Evolutionary conservation across 2,797 vertebrate genomes (phyloP), one percentile per base, ranked within the genome.

Genomic region (Neomorphus geoffroyi): DNA sequence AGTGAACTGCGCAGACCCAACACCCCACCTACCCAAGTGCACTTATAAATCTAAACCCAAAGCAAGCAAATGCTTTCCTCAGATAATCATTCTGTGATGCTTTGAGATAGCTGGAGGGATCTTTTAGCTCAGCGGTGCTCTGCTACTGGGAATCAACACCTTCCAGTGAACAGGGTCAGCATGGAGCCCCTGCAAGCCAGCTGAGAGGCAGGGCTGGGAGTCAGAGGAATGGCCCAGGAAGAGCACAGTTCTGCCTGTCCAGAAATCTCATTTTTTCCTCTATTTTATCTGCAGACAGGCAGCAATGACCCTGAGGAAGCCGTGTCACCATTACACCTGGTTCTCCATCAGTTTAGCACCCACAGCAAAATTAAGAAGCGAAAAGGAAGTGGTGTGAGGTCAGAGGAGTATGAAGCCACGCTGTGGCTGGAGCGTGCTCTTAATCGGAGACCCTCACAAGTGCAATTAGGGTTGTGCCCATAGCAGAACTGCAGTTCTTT

Each of bases 341-440:
- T 32, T 88, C 82, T 84, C 70, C 62, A 56, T n/a, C 48, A 22
- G 0, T 64, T 74, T 50, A 93, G 41, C 56, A 86, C 24, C 56
- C 64, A 37, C 0, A 81, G 27, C 46, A 90, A 92, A 61, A 84
- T 33, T 23, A 72, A 33, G 66, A n/a, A 4, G 26, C 60, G 39
- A 60, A 50, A 64, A 90, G 48, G 58, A 88, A 62, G 72, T 0
- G 9, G 39, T 27, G 28, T 26, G 64, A 82, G 61, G 61, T n/a
- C 4, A 2, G 69, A 39, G 50, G 30, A 65, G 26, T 5, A 46
- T 0, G 39, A 86, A 92, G 35, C 43, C 57, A 39, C 1, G 0
- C 19, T 48, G 50, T 23, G 83, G 66, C 48, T 71, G 30, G 72
- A 78, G 80, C 35, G 45, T 33, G 48, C 58, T 84, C 64, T 62